Evolutionary conservation across 2,888 invertebrate species (phyloP), one percentile per base, ranked within the genome.

Genomic region (Theretra japonica): DNA sequence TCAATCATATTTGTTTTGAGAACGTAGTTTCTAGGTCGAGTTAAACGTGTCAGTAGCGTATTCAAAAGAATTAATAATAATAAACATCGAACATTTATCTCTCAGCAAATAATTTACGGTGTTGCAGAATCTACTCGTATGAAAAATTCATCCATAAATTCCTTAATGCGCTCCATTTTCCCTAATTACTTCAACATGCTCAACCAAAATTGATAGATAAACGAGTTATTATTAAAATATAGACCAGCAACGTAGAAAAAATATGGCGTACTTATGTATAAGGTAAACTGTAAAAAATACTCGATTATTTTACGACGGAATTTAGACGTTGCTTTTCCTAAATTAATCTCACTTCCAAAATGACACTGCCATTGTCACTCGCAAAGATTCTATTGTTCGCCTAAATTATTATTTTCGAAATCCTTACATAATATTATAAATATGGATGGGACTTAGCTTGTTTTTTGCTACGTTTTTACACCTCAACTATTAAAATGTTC

Each of bases 1-100:
- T 69, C 60, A 69, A 25, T 59, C 41, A 72, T 69, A 59, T 60
- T 58, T 68, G 68, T 68, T 68, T 68, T 58, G 68, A 41, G 41
- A 71, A 68, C 41, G 23, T 15, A 60, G 21, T 30, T 72, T 71
- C 58, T 71, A 71, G 57, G 68, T 68, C 68, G 41, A 21, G 23
- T 58, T 33, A 70, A 69, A 41, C 58, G 69, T 58, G 58, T 69
- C 30, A 15, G 69, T 70, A 41, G 69, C 25, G 41, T 58, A 23
- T 21, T 30, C 28, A 56, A 69, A 57, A 69, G 30, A 69, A 70
- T 58, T 25, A 58, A 58, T 58, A 69, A 57, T 41, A 41, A 62
- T 41, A 25, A 11, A 62, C n/a, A 33, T 19, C 11, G 30, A 30
- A 60, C n/a, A 3, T 30, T 30, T 30, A 60, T 30, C n/a, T 30